Percentiles rank a stretch among this genome's conserved stretches.
These are phyloP conservation scores for Oryzias melastigma DNA, from an alignment of 2,113 vertebrate genomes.

Conservation along the genomic window DNA sequence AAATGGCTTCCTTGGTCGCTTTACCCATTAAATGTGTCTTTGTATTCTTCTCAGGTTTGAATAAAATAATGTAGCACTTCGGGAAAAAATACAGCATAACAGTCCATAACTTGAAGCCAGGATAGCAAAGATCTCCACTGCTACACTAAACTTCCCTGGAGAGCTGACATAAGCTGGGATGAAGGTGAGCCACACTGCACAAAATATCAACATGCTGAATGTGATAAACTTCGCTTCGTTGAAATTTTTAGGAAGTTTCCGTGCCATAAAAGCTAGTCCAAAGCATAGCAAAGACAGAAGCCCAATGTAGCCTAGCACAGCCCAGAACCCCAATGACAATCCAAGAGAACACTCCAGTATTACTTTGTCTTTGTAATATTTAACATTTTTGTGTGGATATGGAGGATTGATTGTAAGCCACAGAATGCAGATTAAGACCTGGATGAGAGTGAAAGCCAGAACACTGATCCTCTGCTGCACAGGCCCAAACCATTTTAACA, in stretches of 20 bases:
- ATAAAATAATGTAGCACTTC: slow-evolving; percentile 76
- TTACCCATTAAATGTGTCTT: slow-evolving; percentile 74
- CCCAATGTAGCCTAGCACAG: slow-evolving; percentile 75
- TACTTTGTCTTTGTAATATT: slow-evolving; percentile 67
- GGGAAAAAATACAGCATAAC: slow-evolving; percentile 75
- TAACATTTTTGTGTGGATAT: slow-evolving; percentile 66
- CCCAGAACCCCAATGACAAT: slow-evolving; percentile 71
- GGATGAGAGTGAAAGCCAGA: slow-evolving; percentile 67
- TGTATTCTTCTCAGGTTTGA: slow-evolving; percentile 75
- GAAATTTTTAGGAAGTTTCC: slow-evolving; percentile 74
- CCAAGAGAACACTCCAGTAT: slow-evolving; percentile 74
- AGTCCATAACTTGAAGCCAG: slow-evolving; percentile 76
- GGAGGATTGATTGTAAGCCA: slow-evolving; percentile 73
- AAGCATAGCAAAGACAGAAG: slow-evolving; percentile 71
- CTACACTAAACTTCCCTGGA: slow-evolving; percentile 76
- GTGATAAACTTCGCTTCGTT: slow-evolving; percentile 76
- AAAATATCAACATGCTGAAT: slow-evolving; percentile 78
- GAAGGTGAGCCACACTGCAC: slow-evolving; percentile 76
- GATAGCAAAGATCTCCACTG: slow-evolving; percentile 79
- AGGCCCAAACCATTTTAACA: slow-evolving; percentile 76
- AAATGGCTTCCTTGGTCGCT: slow-evolving; percentile 37
- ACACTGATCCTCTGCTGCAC: slow-evolving; percentile 72
- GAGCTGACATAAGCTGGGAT: slow-evolving; percentile 77
- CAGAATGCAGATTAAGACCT: slow-evolving; percentile 69
- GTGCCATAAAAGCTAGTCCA: slow-evolving; percentile 68